These are phyloP conservation scores for Callospermophilus lateralis DNA, from an alignment of 2,113 vertebrate species.

Conservation along the genomic window DNA sequence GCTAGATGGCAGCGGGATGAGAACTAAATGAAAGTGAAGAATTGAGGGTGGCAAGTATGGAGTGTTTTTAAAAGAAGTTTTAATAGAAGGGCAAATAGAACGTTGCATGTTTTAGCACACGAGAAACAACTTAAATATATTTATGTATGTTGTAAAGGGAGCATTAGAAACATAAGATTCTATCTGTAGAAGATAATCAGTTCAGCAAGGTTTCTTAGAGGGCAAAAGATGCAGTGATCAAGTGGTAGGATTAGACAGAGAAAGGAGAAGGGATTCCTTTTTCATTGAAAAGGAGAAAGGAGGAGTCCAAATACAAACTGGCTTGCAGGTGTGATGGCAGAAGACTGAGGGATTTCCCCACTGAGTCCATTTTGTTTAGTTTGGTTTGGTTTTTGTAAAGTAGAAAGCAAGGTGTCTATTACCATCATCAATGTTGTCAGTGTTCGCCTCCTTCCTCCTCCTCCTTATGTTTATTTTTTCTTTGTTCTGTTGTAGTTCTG, in stretches of 20 bases:
- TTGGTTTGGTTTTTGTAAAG: constrained; percentile 17
- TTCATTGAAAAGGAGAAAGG: neutral
- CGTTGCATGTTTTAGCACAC: neutral
- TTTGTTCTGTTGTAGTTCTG: neutral
- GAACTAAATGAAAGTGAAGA: neutral
- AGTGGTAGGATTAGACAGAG: neutral
- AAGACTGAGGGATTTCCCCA: neutral
- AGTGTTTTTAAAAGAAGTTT: neutral
- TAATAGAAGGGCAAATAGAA: neutral
- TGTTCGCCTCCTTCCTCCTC: too few relatives aligned
- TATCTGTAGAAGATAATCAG: neutral
- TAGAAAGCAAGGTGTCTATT: neutral
- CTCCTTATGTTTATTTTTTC: too few relatives aligned
- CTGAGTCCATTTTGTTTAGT: neutral
- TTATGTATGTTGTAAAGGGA: neutral
- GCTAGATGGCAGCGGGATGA: neutral
- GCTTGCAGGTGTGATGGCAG: neutral
- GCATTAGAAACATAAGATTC: neutral
- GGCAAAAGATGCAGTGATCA: neutral
- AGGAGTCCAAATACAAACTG: neutral
- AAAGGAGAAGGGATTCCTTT: neutral
- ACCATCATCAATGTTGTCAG: neutral
- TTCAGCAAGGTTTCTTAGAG: neutral
- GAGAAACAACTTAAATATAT: neutral
- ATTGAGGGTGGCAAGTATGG: neutral